Evolutionary conservation across 1,140 invertebrate genomes (phyloP), one percentile per base, ranked within the genome.

Genomic region (Hermatobates lingyangjiaoensis): DNA sequence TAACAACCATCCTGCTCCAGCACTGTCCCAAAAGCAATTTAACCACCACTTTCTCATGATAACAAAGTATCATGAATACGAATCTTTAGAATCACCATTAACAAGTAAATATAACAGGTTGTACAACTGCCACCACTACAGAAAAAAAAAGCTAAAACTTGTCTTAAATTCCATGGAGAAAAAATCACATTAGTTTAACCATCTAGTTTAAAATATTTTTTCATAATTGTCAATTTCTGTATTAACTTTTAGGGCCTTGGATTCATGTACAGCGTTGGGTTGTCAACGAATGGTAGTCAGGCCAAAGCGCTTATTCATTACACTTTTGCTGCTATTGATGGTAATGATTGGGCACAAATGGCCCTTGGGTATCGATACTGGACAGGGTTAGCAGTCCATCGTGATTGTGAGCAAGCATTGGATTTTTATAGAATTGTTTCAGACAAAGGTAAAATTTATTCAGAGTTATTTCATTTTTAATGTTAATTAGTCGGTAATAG

Each of bases 281-380:
- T 94, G 15, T 70, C 68, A 28, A 77, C 88, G 1, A 83, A 88
- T 61, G 81, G 87, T 1, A 92, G 84, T 56, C 88, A 93, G 66
- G 77, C 85, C 0, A 79, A 81, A 65, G 88, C 93, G 2, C 64
- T 98, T 14, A 72, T 97, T 0, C 88, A 97, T 69, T 92, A 93
- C 62, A 91, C 87, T 5, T 76, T 93, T 62, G 85, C 81, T 27
- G 86, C 93, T 18, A 64, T 95, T 2, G 90, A 86, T 1, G 90
- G 87, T 50, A 88, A 89, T 65, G 78, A 81, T 12, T 81, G 83
- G 64, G 91, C 91, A 10, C 90, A 94, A 69, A 97, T 98, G 92
- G 85, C 88, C 21, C 66, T 98, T 39, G 93, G 81, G 0, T 88
- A 88, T 67, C 71, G 86, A 12, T 80, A 93, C 67, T 91, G 84